Evolutionary conservation across 1,140 invertebrate species (phyloP).

Genomic region (Drosophila kurseongensis): DNA sequence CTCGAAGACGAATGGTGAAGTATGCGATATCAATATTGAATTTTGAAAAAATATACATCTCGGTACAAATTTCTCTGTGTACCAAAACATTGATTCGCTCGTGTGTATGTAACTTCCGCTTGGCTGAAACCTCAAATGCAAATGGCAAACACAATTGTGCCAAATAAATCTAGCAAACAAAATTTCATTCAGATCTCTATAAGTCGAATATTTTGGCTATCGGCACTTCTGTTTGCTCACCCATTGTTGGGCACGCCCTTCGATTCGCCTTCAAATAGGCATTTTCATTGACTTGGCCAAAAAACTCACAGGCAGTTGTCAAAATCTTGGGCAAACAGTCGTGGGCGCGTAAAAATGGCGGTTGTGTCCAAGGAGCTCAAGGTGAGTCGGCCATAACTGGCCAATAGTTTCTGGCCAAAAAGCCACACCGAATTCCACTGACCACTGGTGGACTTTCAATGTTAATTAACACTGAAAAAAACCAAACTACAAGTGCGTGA

Average conservation of each 20-base stretch:
- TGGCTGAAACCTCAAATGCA: slow-evolving; percentile 52
- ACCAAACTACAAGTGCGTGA: slow-evolving; percentile 30
- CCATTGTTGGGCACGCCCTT: slow-evolving; percentile 61
- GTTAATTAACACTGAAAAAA: slow-evolving; percentile 62
- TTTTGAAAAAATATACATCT: no score
- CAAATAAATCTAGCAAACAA: slow-evolving; percentile 62
- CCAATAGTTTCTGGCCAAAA: slow-evolving; percentile 44
- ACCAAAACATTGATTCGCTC: slow-evolving; percentile 5
- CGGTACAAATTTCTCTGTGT: no score
- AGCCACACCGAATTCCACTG: slow-evolving; percentile 24
- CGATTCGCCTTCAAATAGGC: slow-evolving; percentile 44
- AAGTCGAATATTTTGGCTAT: slow-evolving; percentile 33
- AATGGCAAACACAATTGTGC: slow-evolving; percentile 65
- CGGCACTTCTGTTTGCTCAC: slow-evolving; percentile 26
- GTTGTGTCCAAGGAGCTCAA: slow-evolving; percentile 54
- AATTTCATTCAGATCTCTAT: slow-evolving; percentile 49
- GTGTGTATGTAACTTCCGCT: slow-evolving; percentile 53
- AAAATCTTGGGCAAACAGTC: slow-evolving; percentile 67
- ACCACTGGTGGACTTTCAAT: slow-evolving; percentile 57
- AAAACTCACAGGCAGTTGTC: slow-evolving; percentile 66
- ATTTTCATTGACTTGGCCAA: slow-evolving; percentile 68
- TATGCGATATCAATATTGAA: no score
- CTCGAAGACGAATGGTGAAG: no score
- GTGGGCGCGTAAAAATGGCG: slow-evolving; percentile 19
- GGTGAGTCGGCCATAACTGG: slow-evolving; percentile 42